Percentiles rank a stretch among this genome's conserved stretches.
These are phyloP conservation scores for Diuraphis noxia DNA, from an alignment of 1,140 invertebrate genomes.

Conservation along the genomic window DNA sequence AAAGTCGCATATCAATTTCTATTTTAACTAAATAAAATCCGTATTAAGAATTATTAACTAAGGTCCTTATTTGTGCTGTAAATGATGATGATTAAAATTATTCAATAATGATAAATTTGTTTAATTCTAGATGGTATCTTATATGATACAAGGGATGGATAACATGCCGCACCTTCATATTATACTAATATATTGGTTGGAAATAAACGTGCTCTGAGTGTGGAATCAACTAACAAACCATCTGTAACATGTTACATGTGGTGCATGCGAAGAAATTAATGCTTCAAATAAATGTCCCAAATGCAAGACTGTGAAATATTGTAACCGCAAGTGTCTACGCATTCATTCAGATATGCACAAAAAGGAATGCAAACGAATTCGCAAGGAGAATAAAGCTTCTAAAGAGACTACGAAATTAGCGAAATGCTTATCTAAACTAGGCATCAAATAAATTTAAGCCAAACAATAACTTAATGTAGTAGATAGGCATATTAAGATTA, in stretches of 20 bases:
- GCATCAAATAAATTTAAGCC: not conserved
- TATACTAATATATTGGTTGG: constrained; percentile 88
- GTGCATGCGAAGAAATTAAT: constrained; percentile 85
- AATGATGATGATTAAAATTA: not conserved
- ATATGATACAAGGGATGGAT: constrained; percentile 70
- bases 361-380: constrained; percentile 68
- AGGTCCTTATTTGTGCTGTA: not conserved
- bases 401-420: not conserved
- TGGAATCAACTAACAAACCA: constrained; percentile 67
- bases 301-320: constrained; percentile 92
- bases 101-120: not conserved
- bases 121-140: constrained; percentile 69
- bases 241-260: constrained; percentile 73
- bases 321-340: constrained; percentile 89
- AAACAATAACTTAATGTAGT: not conserved
- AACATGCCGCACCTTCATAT: constrained; percentile 70
- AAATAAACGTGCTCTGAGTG: constrained; percentile 63
- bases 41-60: not conserved
- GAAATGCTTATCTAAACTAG: not conserved
- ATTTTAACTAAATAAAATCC: not conserved
- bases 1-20: not conserved
- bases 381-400: not conserved
- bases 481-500: not conserved
- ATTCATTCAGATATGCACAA: constrained; percentile 97
- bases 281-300: constrained; percentile 91